A percentile compares a stretch with the other conserved stretches of the same genome.
Evolutionary conservation across 2,888 invertebrate species (phyloP).

Genomic region (Labia minor): DNA sequence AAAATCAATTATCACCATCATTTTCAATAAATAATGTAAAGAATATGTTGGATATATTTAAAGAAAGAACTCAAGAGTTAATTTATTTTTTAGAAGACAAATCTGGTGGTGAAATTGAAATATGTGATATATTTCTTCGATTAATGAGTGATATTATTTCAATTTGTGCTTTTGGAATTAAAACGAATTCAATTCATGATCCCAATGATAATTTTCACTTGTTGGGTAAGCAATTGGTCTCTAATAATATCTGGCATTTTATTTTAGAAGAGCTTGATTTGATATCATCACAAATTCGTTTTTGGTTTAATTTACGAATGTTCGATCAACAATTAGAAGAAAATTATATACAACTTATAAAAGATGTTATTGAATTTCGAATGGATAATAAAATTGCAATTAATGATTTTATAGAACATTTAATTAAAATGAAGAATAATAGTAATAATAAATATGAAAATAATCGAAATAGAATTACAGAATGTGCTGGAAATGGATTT

Average conservation of each 20-base stretch:
- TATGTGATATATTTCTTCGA: not conserved
- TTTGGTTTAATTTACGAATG: not conserved
- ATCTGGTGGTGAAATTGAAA: not conserved
- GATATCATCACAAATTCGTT: not conserved
- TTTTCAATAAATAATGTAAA: not conserved
- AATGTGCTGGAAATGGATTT: not conserved
- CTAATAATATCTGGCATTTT: slow-evolving; percentile 14
- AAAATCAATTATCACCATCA: not conserved
- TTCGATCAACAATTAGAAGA: not conserved
- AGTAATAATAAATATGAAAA: not conserved
- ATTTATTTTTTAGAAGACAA: not conserved
- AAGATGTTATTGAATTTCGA: not conserved
- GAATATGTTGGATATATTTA: not conserved
- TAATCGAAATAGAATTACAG: not conserved
- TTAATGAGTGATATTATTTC: not conserved
- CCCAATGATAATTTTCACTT: not conserved
- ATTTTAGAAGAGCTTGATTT: not conserved
- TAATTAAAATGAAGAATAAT: not conserved
- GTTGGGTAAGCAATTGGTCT: not conserved
- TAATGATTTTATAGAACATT: not conserved
- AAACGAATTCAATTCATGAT: not conserved
- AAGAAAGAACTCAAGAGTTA: not conserved
- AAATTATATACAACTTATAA: not conserved
- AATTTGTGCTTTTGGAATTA: not conserved
- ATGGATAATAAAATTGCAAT: not conserved